Percentiles rank a stretch among this genome's conserved stretches.
phyloP scores from a whole-genome alignment of 2,113 vertebrate species.

The Actinemys pallida region DNA sequence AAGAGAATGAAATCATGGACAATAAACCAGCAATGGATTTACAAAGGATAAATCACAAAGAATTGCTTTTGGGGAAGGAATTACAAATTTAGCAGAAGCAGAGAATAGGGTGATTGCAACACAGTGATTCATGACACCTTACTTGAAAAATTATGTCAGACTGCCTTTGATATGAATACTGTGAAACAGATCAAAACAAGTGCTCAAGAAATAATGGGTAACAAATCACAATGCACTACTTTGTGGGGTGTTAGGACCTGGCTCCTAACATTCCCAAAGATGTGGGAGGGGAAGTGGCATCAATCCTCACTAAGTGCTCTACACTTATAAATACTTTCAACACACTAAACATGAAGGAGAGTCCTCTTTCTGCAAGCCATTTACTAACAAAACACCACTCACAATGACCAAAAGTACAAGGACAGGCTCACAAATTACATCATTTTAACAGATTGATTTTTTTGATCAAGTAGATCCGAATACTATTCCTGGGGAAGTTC shows the following conservation, averaged over 20 bases:
- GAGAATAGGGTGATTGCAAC: background rate
- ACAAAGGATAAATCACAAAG: background rate
- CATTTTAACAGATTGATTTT: background rate
- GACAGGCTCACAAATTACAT: background rate
- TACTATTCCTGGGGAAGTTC: background rate
- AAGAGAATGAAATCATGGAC: background rate
- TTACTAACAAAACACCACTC: background rate
- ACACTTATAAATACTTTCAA: background rate
- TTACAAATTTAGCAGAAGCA: background rate
- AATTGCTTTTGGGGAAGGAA: accelerated
- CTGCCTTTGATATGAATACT: background rate
- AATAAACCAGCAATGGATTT: background rate
- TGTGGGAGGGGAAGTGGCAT: too few species aligned
- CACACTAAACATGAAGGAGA: background rate
- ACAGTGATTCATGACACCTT: background rate
- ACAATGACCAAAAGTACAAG: background rate
- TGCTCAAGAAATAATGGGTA: background rate
- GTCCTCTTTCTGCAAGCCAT: background rate
- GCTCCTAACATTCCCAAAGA: background rate
- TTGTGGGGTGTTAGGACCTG: background rate
- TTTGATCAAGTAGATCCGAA: background rate
- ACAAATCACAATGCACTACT: background rate
- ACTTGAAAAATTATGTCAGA: background rate
- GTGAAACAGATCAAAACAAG: background rate
- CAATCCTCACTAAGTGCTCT: too few species aligned